Base-by-base conservation (phyloP, 2,888 invertebrate genomes). In the Tachina fera region DNA sequence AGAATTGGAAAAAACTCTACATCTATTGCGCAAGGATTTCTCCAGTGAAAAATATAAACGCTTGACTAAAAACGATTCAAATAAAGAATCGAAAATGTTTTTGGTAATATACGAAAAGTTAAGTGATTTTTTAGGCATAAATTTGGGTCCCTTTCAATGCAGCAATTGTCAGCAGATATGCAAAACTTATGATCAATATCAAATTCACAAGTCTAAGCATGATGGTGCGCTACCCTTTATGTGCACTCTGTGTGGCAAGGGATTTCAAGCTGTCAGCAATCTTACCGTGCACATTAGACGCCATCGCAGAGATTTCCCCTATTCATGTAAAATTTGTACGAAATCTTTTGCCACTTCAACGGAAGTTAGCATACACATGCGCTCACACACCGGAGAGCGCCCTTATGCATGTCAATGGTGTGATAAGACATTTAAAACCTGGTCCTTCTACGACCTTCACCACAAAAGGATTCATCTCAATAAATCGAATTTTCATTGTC, bases 401-500 rank as follows among this genome's bases (percentile, higher is more conserved):
- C 91, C 91, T 5, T 91, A 90, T 49, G 88, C 89, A 2, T 91
- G 91, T 67, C 90, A 91, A 72, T 78, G 89, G n/a, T 91, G 91
- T 39, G 89, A 89, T 51, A 91, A 91, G 79, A 89, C 90, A 10
- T 91, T 91, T 53, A 91, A 91, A 80, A 91, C 91, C 0, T 91
- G 91, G 91, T 91, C 91, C 1, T 91, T 91, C 87, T 91, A 90
- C 56, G 89, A 91, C 19, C 90, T 91, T 4, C 91, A 91, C 71
- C 91, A 91, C 72, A 89, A 89, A 1, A 89, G 91, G 9, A 88
- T 89, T 4, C 91, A 91, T 71, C 88, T 90, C 5, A 91, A 91
- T 68, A 89, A 90, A 87, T 91, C 91, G 0, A 90, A 90, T 43
- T 91, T 91, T 80, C 90, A 89, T 71, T 91, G 91, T 68, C 89